phyloP scores from a whole-genome alignment of 2,888 invertebrate genomes.

The Leptopilina syphax region DNA sequence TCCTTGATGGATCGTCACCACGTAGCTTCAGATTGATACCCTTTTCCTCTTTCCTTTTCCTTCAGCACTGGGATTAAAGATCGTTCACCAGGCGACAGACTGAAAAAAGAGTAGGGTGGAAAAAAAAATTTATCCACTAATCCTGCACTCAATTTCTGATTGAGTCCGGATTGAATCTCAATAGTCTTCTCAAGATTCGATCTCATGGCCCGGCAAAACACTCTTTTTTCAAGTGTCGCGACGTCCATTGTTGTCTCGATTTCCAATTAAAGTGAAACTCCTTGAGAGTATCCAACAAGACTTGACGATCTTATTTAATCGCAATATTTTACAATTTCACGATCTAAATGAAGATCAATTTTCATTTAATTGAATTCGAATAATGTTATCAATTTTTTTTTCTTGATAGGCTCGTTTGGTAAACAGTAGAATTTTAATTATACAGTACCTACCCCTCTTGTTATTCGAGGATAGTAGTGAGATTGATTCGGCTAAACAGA shows the following conservation, averaged over 20 bases:
- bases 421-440: conserved; percentile 71
- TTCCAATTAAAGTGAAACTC: conserved; percentile 68
- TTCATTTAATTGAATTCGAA: conserved; percentile 69
- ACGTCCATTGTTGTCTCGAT: conserved; percentile 66
- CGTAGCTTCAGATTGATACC: conserved; percentile 36
- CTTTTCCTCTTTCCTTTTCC: conserved; percentile 1
- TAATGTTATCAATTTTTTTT: conserved; percentile 59
- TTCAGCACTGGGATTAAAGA: conserved; percentile 32
- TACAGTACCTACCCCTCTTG: conserved; percentile 59
- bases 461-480: conserved; percentile 41
- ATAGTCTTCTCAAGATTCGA: background rate
- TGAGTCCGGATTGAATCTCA: conserved; percentile 27
- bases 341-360: conserved; percentile 44
- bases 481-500: conserved; percentile 66
- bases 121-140: conserved; percentile 29
- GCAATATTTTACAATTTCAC: background rate
- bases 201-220: conserved; percentile 24
- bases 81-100: conserved; percentile 13
- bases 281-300: conserved; percentile 55
- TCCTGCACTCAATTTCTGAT: conserved; percentile 10
- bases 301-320: conserved; percentile 32
- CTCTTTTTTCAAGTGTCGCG: conserved; percentile 45
- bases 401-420: conserved; percentile 66
- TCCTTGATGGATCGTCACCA: conserved; percentile 55
- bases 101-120: background rate